A percentile compares a stretch with the other conserved stretches of the same genome.
Evolutionary conservation across 1,140 invertebrate genomes (phyloP).

Genomic region (Drosophila eugracilis): DNA sequence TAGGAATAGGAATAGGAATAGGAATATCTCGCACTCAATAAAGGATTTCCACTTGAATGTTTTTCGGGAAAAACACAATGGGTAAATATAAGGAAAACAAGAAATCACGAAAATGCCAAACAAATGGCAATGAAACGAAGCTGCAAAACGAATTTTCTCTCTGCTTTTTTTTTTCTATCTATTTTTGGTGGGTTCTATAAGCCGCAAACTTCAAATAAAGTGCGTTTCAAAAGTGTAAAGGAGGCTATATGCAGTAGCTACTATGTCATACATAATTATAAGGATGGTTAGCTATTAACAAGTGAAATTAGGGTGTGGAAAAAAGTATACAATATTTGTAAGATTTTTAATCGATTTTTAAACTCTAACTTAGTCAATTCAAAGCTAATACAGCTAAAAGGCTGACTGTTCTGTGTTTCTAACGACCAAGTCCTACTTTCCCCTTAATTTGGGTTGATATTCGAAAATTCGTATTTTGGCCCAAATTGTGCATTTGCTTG

Average conservation of each 20-base stretch:
- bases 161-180: constrained; percentile 4
- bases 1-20: background rate
- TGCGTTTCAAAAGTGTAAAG: constrained; percentile 9
- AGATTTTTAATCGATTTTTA: too few species aligned
- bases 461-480: too few species aligned
- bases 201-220: constrained; percentile 22
- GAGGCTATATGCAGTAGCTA: background rate
- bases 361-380: too few species aligned
- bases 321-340: too few species aligned
- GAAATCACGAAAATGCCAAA: constrained; percentile 20
- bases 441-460: too few species aligned
- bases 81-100: constrained; percentile 18
- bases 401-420: too few species aligned
- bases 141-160: constrained; percentile 13
- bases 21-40: constrained; percentile 58
- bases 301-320: too few species aligned
- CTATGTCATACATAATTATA: background rate
- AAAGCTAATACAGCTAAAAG: too few species aligned
- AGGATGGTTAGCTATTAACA: background rate
- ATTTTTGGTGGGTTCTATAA: constrained; percentile 12
- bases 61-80: constrained; percentile 38
- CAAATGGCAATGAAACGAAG: constrained; percentile 49
- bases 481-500: too few species aligned
- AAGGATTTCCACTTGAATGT: constrained; percentile 79
- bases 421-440: too few species aligned